Evolutionary conservation across 2,888 invertebrate genomes (phyloP).

Genomic region (Dioctria linearis): DNA sequence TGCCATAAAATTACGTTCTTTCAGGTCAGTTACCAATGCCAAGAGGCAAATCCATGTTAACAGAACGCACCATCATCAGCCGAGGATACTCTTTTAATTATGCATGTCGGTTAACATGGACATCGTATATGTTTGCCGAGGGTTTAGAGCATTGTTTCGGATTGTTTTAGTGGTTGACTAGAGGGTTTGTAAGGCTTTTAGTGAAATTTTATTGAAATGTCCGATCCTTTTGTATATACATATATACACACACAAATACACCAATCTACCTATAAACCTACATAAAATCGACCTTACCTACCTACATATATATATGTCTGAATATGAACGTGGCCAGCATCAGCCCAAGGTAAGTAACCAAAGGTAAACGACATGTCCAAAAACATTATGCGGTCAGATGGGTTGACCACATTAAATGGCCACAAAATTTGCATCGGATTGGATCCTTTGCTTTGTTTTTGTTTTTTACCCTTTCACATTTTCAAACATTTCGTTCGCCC

Average conservation of each 20-base stretch:
- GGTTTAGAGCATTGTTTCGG: conserved; percentile 14
- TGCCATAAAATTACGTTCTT: conserved; percentile 39
- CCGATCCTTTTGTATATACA: not conserved
- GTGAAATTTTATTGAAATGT: conserved; percentile 52
- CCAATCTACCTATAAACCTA: too few species aligned
- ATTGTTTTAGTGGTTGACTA: conserved; percentile 45
- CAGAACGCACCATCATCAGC: not conserved
- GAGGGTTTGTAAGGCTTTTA: conserved; percentile 32
- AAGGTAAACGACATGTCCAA: conserved; percentile 50
- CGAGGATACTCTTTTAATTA: conserved; percentile 48
- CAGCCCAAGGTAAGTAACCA: conserved; percentile 48
- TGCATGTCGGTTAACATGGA: conserved; percentile 44
- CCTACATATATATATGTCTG: too few species aligned
- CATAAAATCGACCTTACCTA: too few species aligned
- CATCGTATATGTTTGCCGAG: conserved; percentile 38
- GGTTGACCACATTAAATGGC: conserved; percentile 61
- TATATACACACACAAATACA: too few species aligned
- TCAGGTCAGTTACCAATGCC: conserved; percentile 32
- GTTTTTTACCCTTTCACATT: conserved; percentile 36
- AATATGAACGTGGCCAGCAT: not conserved
- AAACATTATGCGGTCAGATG: conserved; percentile 50
- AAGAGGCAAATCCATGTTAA: conserved; percentile 36
- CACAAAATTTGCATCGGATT: conserved; percentile 62
- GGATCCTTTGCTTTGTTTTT: conserved; percentile 57
- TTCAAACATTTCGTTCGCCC: conserved; percentile 26